These are phyloP conservation scores for Australoheros scitulus DNA, from an alignment of 2,113 vertebrate genomes.

Conservation along the genomic window DNA sequence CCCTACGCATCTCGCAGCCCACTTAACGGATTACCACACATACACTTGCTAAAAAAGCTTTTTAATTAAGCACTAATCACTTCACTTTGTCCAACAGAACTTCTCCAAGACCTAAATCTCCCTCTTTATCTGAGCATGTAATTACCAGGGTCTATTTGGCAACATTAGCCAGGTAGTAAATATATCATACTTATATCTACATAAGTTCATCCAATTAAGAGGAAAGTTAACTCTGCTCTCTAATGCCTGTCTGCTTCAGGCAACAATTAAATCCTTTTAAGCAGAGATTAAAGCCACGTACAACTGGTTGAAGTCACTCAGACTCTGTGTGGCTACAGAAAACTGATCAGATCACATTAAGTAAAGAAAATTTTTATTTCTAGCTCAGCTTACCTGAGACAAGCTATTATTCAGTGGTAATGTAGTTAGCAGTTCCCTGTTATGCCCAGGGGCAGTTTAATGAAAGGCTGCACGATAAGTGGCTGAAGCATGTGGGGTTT, in stretches of 20 bases:
- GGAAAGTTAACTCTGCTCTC: constrained; percentile 36
- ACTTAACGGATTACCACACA: constrained; percentile 66
- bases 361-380: background rate
- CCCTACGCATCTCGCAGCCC: constrained; percentile 37
- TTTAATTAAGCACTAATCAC: constrained; percentile 71
- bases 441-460: background rate
- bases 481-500: background rate
- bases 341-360: constrained; percentile 17
- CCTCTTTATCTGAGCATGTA: constrained; percentile 50
- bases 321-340: background rate
- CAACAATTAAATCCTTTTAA: constrained; percentile 34
- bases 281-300: constrained; percentile 28
- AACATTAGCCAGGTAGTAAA: constrained; percentile 47
- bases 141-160: constrained; percentile 40
- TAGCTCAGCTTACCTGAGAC: background rate
- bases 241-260: constrained; percentile 15
- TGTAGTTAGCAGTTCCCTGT: background rate
- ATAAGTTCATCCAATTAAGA: constrained; percentile 50
- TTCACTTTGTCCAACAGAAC: constrained; percentile 60
- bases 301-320: constrained; percentile 5
- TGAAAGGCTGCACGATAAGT: background rate
- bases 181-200: constrained; percentile 49
- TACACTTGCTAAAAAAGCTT: constrained; percentile 52
- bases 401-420: background rate
- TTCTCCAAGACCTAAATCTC: constrained; percentile 54